Conservation (phyloP, 2,113 vertebrate species). For the Ceuthmochares aereus region DNA sequence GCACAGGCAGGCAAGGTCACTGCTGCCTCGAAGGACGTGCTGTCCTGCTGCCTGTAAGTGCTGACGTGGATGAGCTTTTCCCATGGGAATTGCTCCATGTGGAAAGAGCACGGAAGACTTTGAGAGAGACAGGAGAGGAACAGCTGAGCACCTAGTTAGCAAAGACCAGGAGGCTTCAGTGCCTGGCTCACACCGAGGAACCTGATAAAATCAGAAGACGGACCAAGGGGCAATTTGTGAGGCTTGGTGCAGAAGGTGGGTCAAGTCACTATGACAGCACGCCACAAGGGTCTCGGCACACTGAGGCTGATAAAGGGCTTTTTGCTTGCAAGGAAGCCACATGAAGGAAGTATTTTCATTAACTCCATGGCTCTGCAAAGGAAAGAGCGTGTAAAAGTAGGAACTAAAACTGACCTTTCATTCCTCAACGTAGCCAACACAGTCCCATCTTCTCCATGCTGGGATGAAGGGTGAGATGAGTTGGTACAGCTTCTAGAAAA, state of each 20-base stretch:
- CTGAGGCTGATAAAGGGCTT: background rate
- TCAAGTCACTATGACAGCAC: rapidly evolving
- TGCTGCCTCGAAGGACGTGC: background rate
- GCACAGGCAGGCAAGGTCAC: background rate
- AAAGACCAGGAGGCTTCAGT: background rate
- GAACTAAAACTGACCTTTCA: background rate
- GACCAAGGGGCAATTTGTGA: background rate
- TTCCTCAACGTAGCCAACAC: rapidly evolving
- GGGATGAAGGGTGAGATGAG: background rate
- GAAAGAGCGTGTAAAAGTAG: background rate
- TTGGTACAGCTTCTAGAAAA: background rate
- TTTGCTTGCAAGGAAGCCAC: background rate
- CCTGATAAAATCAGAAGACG: rapidly evolving
- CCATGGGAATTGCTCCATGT: background rate
- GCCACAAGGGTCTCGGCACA: rapidly evolving
- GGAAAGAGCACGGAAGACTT: background rate
- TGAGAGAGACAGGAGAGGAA: background rate
- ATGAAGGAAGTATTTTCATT: background rate
- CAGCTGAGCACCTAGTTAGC: background rate
- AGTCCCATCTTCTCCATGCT: background rate
- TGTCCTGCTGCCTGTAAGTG: rapidly evolving
- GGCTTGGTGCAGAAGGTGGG: background rate
- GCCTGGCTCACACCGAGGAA: background rate
- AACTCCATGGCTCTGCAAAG: background rate
- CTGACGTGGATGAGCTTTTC: background rate